phyloP scores from a whole-genome alignment of 2,113 vertebrate species.

The Sardina pilchardus region DNA sequence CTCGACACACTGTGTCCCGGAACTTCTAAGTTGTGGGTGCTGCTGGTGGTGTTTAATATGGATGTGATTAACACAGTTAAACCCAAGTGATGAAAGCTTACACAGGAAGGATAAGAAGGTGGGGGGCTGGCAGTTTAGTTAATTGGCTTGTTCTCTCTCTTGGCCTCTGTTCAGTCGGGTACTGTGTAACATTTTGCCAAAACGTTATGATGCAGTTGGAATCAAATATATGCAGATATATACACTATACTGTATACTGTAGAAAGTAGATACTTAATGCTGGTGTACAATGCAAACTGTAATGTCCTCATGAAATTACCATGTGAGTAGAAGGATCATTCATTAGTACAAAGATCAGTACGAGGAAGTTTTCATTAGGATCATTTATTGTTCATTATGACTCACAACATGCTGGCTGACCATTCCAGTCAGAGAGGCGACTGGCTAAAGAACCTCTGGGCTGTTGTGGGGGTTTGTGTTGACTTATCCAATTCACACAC shows the following conservation, averaged over 20 bases:
- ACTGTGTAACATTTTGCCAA: neutral
- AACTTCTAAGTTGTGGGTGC: neutral
- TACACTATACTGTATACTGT: neutral
- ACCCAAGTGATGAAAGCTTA: neutral
- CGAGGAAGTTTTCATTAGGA: neutral
- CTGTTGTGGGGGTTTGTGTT: slow-evolving; percentile 15
- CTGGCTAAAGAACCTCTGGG: neutral
- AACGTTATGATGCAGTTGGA: neutral
- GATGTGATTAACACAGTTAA: slow-evolving; percentile 2
- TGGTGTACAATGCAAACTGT: neutral
- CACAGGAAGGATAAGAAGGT: neutral
- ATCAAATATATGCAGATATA: neutral
- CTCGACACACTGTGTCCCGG: neutral
- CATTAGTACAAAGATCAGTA: neutral
- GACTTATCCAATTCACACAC: slow-evolving; percentile 32
- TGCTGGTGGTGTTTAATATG: neutral
- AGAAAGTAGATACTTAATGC: too few relatives aligned
- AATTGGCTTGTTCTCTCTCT: neutral
- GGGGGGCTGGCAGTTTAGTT: neutral
- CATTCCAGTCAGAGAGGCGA: neutral
- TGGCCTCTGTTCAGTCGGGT: neutral
- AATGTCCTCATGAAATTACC: neutral
- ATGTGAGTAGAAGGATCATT: neutral
- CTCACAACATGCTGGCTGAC: neutral
- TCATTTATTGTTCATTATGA: neutral